Evolutionary conservation across 2,797 vertebrate species (phyloP), one percentile per base, ranked within the genome.

Genomic region (Xiphorhynchus erythropygius): DNA sequence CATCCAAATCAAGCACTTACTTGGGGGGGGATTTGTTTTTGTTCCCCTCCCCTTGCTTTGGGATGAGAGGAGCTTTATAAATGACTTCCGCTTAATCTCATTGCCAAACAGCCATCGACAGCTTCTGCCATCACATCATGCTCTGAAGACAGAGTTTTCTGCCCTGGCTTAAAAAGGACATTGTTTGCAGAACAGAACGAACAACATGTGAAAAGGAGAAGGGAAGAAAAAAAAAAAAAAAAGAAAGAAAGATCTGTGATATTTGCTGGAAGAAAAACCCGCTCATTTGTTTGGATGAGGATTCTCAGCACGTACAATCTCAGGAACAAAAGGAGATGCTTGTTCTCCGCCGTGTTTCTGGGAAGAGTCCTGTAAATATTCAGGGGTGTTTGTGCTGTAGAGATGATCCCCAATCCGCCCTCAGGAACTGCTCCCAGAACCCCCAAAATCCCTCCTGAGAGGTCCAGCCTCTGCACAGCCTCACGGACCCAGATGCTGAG

Each of bases 221-320:
- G 5, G 14, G 0, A 0, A 35, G 8, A 11, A 5, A 15, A 39
- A 35, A 15, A 15, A 5, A n/a, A 16, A 35, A 4, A 53, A 3
- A 41, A 7, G 1, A 60, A 60, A 60, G 37, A 68, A 3, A 88
- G 39, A 63, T 78, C 69, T 75, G 60, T 84, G 89, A 71, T 94
- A 80, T 81, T 91, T 91, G 57, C 67, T 88, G 85, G 85, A 65
- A 59, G 82, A 84, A 94, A 92, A 85, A 57, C 13, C 59, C 7
- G 0, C 76, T 90, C 35, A 5, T 93, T 94, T 94, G 83, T 96
- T 96, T 83, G 74, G 91, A 88, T 42, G 3, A 78, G 85, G 91
- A 95, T 97, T 94, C 96, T 90, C 76, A 0, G 96, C 96, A 97
- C 91, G 85, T 95, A 94, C 85, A 16, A 84, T 12, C 89, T 55